phyloP scores from a whole-genome alignment of 1,140 invertebrate species.

The Drosophila littoralis region DNA sequence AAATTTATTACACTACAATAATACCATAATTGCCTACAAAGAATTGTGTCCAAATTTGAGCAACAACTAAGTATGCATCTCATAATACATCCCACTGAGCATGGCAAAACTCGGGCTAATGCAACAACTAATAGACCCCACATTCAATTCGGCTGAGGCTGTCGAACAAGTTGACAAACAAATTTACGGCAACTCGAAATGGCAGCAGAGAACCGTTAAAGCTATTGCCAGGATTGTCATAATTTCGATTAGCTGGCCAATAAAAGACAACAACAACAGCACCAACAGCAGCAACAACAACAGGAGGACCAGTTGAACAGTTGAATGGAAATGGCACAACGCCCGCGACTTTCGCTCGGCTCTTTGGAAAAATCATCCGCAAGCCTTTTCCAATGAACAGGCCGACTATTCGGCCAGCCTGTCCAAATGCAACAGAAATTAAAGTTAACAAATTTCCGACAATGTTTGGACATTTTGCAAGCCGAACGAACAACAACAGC shows the following conservation, averaged over 20 bases:
- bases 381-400: slow-evolving; percentile 26
- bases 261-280: slow-evolving; percentile 33
- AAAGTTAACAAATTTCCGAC: slow-evolving; percentile 83
- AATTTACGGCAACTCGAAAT: slow-evolving; percentile 64
- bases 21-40: too few relatives aligned
- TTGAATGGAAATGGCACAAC: slow-evolving; percentile 52
- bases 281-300: slow-evolving; percentile 1
- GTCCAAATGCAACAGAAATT: slow-evolving; percentile 73
- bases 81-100: background rate
- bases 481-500: slow-evolving; percentile 12
- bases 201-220: slow-evolving; percentile 54
- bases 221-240: slow-evolving; percentile 72
- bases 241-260: slow-evolving; percentile 68
- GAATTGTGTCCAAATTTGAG: slow-evolving; percentile 4
- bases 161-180: slow-evolving; percentile 75
- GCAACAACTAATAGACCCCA: slow-evolving; percentile 27
- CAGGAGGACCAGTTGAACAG: slow-evolving; percentile 9
- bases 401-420: slow-evolving; percentile 35
- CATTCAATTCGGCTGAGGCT: slow-evolving; percentile 25
- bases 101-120: background rate
- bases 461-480: slow-evolving; percentile 78
- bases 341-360: slow-evolving; percentile 62
- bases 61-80: background rate
- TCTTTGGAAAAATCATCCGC: slow-evolving; percentile 28
- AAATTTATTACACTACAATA: too few relatives aligned